These are phyloP conservation scores for Ammodytes marinus DNA, from an alignment of 2,113 vertebrate species.

Conservation along the genomic window DNA sequence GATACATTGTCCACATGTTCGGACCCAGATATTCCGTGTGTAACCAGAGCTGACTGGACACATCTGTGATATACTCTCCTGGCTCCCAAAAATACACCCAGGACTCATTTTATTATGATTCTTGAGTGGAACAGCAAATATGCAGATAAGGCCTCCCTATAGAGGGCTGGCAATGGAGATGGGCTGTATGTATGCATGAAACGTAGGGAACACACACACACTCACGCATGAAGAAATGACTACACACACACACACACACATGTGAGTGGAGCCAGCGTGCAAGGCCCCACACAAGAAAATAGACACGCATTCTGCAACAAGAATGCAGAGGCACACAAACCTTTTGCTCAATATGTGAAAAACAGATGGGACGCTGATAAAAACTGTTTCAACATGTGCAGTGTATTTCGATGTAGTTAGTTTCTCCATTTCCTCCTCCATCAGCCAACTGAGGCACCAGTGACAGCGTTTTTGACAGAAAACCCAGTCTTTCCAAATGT, in stretches of 20 bases:
- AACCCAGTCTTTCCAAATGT: slow-evolving; percentile 52
- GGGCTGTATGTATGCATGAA: slow-evolving; percentile 53
- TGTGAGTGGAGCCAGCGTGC: slow-evolving; percentile 36
- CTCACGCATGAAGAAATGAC: neutral
- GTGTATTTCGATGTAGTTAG: slow-evolving; percentile 25
- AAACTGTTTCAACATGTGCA: slow-evolving; percentile 62
- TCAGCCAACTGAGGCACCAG: slow-evolving; percentile 6
- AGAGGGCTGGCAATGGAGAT: slow-evolving; percentile 62
- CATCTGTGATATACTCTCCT: slow-evolving; percentile 75
- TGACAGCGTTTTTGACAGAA: slow-evolving; percentile 25
- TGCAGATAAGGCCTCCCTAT: slow-evolving; percentile 65
- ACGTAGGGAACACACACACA: slow-evolving; percentile 26
- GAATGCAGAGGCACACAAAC: slow-evolving; percentile 44
- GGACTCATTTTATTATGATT: slow-evolving; percentile 64
- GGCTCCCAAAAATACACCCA: slow-evolving; percentile 70
- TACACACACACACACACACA: slow-evolving; percentile 23
- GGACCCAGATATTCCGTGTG: slow-evolving; percentile 62
- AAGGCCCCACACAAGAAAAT: slow-evolving; percentile 24
- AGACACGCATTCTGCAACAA: slow-evolving; percentile 13
- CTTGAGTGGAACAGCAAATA: slow-evolving; percentile 57
- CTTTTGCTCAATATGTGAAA: slow-evolving; percentile 56
- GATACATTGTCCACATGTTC: slow-evolving; percentile 79
- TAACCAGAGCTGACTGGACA: slow-evolving; percentile 74
- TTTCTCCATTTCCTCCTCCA: slow-evolving; percentile 11
- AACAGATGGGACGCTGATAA: slow-evolving; percentile 67